Evolutionary conservation across 2,888 invertebrate species (phyloP), one percentile per base, ranked within the genome.

Genomic region (Thymelicus sylvestris): DNA sequence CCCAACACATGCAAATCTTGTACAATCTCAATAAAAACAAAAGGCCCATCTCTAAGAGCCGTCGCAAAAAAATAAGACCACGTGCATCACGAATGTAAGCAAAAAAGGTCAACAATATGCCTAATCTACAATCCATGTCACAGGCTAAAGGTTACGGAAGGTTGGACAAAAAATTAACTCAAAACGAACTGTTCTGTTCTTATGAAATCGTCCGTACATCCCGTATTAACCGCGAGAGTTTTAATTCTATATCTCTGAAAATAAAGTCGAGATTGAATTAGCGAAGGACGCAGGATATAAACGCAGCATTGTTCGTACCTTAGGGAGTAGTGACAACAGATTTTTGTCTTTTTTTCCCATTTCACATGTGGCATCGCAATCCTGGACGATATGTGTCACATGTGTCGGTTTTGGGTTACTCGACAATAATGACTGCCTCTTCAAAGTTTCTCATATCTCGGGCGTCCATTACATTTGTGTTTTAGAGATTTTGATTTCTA

Each of bases 81-180:
- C 91, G 91, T 92, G 93, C 91, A 90, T 81, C 86, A 55, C 12
- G 78, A 79, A 87, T 86, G 86, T 82, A 86, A 84, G 87, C 87
- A 92, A 92, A 93, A 90, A 93, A 91, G 89, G 89, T 92, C 91
- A 93, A 93, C 92, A 93, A 92, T 93, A 92, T 93, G 89, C 91
- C 91, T 92, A 93, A 93, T 93, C 91, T 91, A 92, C 91, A 91
- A 93, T 90, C 92, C 92, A 86, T 93, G 93, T 93, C 93, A 91
- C 89, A 92, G 90, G 92, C 91, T 88, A 93, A 92, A 93, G 93
- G 93, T 93, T 93, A 92, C 84, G 86, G 89, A 92, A 93, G 92
- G 92, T 92, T 91, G 89, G 74, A 87, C 88, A 92, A 92, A 93
- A 92, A 92, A 90, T 83, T 83, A 84, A 86, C 86, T 87, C 86